Base-by-base conservation (phyloP, 1,140 invertebrate genomes). In the Leptonema lineaticorne region DNA sequence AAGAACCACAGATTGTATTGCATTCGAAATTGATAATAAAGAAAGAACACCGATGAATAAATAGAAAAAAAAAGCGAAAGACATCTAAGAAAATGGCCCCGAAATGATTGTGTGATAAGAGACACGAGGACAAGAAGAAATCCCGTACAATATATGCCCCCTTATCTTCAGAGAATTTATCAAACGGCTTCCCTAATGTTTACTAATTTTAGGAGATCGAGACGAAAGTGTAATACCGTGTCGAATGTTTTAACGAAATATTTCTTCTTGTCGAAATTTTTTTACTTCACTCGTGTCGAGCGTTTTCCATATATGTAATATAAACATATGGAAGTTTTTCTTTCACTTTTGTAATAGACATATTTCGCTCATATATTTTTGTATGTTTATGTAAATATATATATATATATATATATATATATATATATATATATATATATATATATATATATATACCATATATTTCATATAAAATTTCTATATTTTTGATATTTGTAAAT, bases 201-300 rank as follows among this genome's bases (percentile, higher is more conserved):
- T 53, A 53, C 50, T 53, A 53, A 53, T 53, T 53, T 14, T 24
- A 24, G 22, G 27, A 53, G 27, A 53, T 53, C 27, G 50, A 53
- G 50, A 53, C 50, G 8, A 26, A 53, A 53, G 50, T 53, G 50
- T 53, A 26, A 53, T 53, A 53, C 50, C 50, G 50, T 53, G 50
- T 53, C 50, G 50, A 53, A 53, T 22, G 50, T 26, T 53, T 53
- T 26, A 41, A 41, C 11, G 37, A 1, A 33, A 41, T 41, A 41
- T 11, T 14, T 41, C 37, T 41, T 1, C 16, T 16, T 41, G 11
- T 41, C 37, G 37, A 1, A 9, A 16, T 41, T 16, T 4, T 41
- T 9, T 1, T 41, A 41, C n/a, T n/a, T n/a, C n/a, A n/a, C n/a
- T n/a, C n/a, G n/a, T n/a, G n/a, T n/a, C n/a, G n/a, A n/a, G n/a